These are phyloP conservation scores for Rotaria sp. DNA, from an alignment of 2,888 invertebrate genomes.

Conservation along the genomic window DNA sequence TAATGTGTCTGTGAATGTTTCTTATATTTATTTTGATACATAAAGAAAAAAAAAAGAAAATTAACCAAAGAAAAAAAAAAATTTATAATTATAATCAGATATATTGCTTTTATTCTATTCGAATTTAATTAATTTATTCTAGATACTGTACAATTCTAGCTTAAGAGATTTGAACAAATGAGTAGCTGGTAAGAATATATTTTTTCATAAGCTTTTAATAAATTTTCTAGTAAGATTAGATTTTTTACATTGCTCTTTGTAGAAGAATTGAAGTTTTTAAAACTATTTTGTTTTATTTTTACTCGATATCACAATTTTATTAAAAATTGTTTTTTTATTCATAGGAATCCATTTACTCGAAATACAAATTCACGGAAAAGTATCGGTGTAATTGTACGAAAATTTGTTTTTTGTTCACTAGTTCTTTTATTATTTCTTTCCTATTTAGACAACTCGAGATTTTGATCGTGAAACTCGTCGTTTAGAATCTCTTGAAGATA, in stretches of 20 bases:
- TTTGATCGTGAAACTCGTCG: constrained; percentile 19
- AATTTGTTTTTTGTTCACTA: neutral
- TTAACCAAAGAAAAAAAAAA: neutral
- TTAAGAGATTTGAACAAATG: neutral
- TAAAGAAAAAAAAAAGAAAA: neutral
- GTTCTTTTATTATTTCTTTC: neutral
- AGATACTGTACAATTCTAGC: neutral
- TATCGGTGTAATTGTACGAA: neutral
- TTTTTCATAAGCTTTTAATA: too few species aligned
- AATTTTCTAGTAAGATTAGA: too few species aligned
- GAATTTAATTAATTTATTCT: neutral
- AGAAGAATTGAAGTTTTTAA: too few species aligned
- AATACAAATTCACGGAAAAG: neutral
- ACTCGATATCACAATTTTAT: too few species aligned
- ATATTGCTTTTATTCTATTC: neutral
- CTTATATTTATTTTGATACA: constrained; percentile 29
- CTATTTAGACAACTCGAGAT: neutral
- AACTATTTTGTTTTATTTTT: too few species aligned
- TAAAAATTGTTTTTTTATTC: neutral
- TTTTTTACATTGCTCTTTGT: too few species aligned
- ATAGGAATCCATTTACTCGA: constrained; percentile 20
- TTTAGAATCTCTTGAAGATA: constrained; percentile 19
- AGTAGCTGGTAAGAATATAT: neutral
- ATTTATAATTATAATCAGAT: neutral
- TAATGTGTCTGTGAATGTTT: neutral